These are phyloP conservation scores for Dascillus cervinus DNA, from an alignment of 2,888 invertebrate species.

Conservation along the genomic window DNA sequence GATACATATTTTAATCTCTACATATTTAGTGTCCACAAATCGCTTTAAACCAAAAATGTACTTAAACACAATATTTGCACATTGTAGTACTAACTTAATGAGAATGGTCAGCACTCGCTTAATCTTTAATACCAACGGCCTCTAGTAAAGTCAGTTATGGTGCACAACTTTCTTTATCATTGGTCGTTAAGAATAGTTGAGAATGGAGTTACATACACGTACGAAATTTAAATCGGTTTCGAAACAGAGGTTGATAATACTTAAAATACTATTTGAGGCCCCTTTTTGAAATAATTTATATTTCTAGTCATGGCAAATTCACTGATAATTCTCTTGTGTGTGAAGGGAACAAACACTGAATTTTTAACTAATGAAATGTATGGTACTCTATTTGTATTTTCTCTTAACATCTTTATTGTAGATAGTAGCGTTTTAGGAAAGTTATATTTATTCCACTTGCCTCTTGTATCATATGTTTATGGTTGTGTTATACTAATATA, in stretches of 20 bases:
- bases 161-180: constrained; percentile 30
- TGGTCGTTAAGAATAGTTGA: no score
- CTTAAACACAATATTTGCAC: constrained; percentile 18
- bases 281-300: constrained; percentile 9
- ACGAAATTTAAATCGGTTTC: constrained; percentile 4
- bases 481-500: constrained; percentile 38
- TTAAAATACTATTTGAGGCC: constrained; percentile 14
- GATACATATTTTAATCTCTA: constrained; percentile 14
- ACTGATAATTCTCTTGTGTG: constrained; percentile 34
- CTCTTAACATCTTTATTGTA: constrained; percentile 19
- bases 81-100: constrained; percentile 16
- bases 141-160: constrained; percentile 28
- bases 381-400: constrained; percentile 11
- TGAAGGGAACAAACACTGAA: constrained; percentile 33
- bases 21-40: constrained; percentile 14
- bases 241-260: constrained; percentile 9
- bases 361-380: constrained; percentile 14
- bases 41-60: constrained; percentile 18
- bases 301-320: constrained; percentile 22
- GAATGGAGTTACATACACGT: constrained; percentile 8
- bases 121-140: constrained; percentile 20
- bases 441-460: constrained; percentile 36
- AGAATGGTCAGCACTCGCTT: constrained; percentile 19
- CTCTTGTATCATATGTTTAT: constrained; percentile 40
- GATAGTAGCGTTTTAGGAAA: constrained; percentile 29